Base-by-base conservation (phyloP, 2,113 vertebrate species). In the Formicarius rufipectus region DNA sequence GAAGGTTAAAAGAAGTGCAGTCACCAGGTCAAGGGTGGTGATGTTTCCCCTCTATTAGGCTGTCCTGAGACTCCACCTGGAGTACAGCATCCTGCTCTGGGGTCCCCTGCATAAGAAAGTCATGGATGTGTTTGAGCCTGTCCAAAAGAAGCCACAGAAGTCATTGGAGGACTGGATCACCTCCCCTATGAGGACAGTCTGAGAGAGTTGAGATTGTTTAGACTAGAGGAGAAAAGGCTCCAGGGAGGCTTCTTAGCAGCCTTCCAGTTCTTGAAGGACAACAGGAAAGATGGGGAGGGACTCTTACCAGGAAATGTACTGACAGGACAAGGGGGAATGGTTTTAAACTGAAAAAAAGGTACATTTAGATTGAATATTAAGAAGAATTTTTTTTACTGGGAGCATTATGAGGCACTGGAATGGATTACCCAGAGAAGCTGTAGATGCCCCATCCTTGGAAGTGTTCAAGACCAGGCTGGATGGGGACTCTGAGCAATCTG, bases 41-140 rank as follows among this genome's bases (percentile, higher is more conserved):
- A 27, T 14, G 73, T 40, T 9, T 69, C 1, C 8, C 21, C 28
- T 77, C 42, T 49, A 7, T 6, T 67, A 12, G 0, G 3, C 55
- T 72, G 22, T 68, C 2, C 2, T 40, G 39, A 50, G 13, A 45
- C 11, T 49, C 12, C 31, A 12, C 9, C 15, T 55, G 45, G 2
- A 85, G 27, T 47, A 7, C 14, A 49, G 31, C 1, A 0, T 59
- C 4, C 63, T 60, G 14, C 39, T 68, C 33, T 53, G 60, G 11
- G 9, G 20, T 6, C 12, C 1, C 4, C 47, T 56, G 10, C 7
- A n/a, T 6, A 22, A 31, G 35, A 35, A 35, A 6, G 35, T 68
- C 6, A 17, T 20, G 6, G 24, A 35, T 6, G 22, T 44, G 24
- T 6, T 50, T 0, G 1, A 74, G 9, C 1, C 0, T 4, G 23